Percentiles rank a stretch among this genome's conserved stretches.
Evolutionary conservation across 1,140 invertebrate genomes (phyloP).

Genomic region (Trissolcus basalis): DNA sequence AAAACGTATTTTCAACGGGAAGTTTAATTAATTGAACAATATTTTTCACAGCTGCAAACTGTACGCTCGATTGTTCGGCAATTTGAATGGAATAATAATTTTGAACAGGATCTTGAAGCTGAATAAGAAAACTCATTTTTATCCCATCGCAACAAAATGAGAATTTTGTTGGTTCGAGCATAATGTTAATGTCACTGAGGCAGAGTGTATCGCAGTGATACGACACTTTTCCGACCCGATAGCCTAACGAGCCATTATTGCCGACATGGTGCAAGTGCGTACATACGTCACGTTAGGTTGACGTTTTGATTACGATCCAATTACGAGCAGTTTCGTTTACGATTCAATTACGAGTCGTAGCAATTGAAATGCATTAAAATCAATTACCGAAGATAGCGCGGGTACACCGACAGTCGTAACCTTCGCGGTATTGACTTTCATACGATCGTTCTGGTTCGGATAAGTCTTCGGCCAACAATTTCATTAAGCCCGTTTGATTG

Average conservation of each 20-base stretch:
- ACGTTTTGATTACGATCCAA: constrained; percentile 56
- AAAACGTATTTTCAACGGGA: not conserved
- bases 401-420: constrained; percentile 21
- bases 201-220: too few relatives aligned
- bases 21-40: too few relatives aligned
- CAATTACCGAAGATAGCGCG: constrained; percentile 40
- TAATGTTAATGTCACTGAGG: too few relatives aligned
- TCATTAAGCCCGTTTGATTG: constrained; percentile 29
- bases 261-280: constrained; percentile 39
- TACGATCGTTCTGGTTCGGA: constrained; percentile 27
- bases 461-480: constrained; percentile 32
- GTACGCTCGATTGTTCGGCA: too few relatives aligned
- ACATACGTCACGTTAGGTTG: constrained; percentile 50
- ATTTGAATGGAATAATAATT: too few relatives aligned
- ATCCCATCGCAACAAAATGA: too few relatives aligned
- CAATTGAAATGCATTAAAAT: constrained; percentile 52
- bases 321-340: constrained; percentile 50
- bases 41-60: too few relatives aligned
- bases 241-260: constrained; percentile 52
- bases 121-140: too few relatives aligned
- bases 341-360: constrained; percentile 49
- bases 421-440: constrained; percentile 45
- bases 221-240: constrained; percentile 31
- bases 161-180: too few relatives aligned
- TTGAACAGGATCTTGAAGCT: too few relatives aligned